Base-by-base conservation (phyloP, 1,140 invertebrate genomes). In the Zaprionus davidi region DNA sequence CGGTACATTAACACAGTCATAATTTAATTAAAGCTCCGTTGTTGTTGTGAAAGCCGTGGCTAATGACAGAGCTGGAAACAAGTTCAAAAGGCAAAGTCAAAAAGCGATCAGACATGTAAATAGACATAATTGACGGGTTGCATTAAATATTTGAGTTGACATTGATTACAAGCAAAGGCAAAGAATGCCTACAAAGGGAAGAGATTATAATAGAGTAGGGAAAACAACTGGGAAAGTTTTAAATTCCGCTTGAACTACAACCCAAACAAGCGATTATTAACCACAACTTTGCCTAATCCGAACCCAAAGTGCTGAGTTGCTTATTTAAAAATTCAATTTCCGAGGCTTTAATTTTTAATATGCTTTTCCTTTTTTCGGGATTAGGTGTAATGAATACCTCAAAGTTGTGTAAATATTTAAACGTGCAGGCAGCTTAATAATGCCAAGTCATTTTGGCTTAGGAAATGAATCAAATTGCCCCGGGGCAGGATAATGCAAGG, bases 1-100 rank as follows among this genome's bases (percentile, higher is more conserved):
- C 81, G 81, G 66, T 90, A 88, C 85, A 88, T 88, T 88, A 88
- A 76, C 76, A 78, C 75, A 85, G 85, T 88, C 85, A 88, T 88
- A 88, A 88, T 88, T 88, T 88, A 88, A 88, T 88, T 88, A 88
- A 85, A 83, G 31, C 59, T 24, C 64, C 51, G 34, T 28, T 74
- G 57, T 63, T 38, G 58, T 38, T 56, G 26, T 56, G 22, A 56
- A 9, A n/a, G 26, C n/a, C 13, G 26, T 12, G 57, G 34, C 70
- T 77, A 73, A 77, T 77, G 75, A 77, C 58, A 73, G 70, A 46
- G 1, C 20, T 28, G 13, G 7, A 60, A 60, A 66, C 51, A 59
- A 71, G 57, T 55, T 55, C 13, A 36, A 34, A 34, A 73, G 44
- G 22, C 34, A 67, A 44, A 56, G 34, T 53, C 31, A 55, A 13